Base-by-base conservation (phyloP, 1,140 invertebrate species). In the Oreohelix idahoensis region DNA sequence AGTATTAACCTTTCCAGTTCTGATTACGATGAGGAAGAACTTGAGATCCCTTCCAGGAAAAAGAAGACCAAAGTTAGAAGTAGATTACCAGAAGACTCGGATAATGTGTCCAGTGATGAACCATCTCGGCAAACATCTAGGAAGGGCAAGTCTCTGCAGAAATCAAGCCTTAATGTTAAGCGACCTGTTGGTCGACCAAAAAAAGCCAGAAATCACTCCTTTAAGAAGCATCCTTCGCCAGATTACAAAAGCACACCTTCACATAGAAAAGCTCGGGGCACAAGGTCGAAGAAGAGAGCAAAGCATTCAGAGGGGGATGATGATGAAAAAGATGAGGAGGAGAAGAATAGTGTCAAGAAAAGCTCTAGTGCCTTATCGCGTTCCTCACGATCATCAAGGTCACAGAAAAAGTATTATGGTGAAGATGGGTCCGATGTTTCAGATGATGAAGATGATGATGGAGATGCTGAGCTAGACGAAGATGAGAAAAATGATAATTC, bases 311-410 rank as follows among this genome's bases (percentile, higher is more conserved):
- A 75, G 36, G 80, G 70, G 17, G 84, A 87, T 13, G 83, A 88
- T 15, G 88, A 88, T 29, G 87, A 87, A 15, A n/a, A n/a, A n/a
- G 84, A 84, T 23, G 83, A 79, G 8, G 77, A 87, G 15, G 76
- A 70, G 17, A 81, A 84, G 42, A 38, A 39, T 38, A 36, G n/a
- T 58, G n/a, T 20, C 0, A 32, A 53, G 17, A 75, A n/a, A 69
- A 10, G 17, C 36, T 15, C 29, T n/a, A n/a, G 36, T 70, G 53
- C 51, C 69, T 71, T 71, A 35, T 32, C 39, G 10, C 51, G 79
- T 5, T 71, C 79, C 1, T 39, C 79, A 17, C 2, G 79, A 32
- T 49, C 79, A 42, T 75, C 58, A 58, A 63, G 51, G n/a, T 45
- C 42, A 73, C 63, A 66, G 78, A 84, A 32, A 81, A 84, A 77